Evolutionary conservation across 1,140 invertebrate genomes (phyloP).

Genomic region (Grapholita molesta): DNA sequence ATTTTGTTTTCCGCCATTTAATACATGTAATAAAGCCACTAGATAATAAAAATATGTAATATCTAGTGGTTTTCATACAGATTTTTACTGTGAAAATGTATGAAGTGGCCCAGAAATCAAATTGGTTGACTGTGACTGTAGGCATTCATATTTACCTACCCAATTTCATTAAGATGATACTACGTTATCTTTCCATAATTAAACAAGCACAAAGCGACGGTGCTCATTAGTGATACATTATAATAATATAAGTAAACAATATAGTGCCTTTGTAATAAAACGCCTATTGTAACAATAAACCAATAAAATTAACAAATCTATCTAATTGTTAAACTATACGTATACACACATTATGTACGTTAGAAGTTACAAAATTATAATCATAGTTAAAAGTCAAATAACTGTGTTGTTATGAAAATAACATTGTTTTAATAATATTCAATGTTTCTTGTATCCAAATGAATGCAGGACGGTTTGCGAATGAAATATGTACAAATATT

Average conservation of each 20-base stretch:
- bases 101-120: no score
- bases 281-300: neutral
- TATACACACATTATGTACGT: no score
- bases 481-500: no score
- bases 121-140: neutral
- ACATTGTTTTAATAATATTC: no score
- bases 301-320: neutral
- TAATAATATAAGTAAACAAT: neutral
- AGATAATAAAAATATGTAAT: no score
- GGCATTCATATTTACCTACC: neutral
- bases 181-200: neutral
- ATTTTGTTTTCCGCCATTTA: no score
- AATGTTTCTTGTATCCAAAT: no score
- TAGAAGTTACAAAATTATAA: neutral
- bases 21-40: no score
- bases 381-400: neutral
- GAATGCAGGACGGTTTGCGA: no score
- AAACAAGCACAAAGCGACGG: neutral
- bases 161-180: neutral
- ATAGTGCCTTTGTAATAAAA: slow-evolving; percentile 6
- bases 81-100: no score
- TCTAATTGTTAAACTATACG: neutral
- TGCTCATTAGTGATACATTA: neutral
- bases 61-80: no score
- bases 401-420: no score